Percentiles rank a stretch among this genome's conserved stretches.
These are phyloP conservation scores for Drosophila ananassae DNA, from an alignment of 1,140 invertebrate genomes.

Conservation along the genomic window DNA sequence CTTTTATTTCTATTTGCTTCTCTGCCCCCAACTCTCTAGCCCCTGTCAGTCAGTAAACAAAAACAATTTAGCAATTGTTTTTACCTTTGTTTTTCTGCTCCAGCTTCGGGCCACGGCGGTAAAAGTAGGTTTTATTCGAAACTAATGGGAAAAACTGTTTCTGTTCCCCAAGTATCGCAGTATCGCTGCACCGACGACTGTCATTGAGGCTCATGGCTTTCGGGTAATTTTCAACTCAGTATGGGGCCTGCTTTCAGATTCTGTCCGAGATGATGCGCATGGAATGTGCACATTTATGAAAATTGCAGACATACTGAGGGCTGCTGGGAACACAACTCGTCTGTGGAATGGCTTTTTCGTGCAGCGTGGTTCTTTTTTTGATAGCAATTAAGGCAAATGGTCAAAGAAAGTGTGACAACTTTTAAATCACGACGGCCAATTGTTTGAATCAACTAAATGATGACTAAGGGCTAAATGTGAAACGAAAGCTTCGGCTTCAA, in stretches of 20 bases:
- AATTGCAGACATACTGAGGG: conserved; percentile 53
- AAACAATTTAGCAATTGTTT: conserved; percentile 67
- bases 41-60: conserved; percentile 42
- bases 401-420: conserved; percentile 60
- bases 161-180: conserved; percentile 47
- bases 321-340: background rate
- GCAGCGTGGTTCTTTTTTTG: conserved; percentile 36
- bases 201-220: conserved; percentile 54
- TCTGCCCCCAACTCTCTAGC: background rate
- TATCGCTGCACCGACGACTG: conserved; percentile 27
- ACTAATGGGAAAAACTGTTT: conserved; percentile 70
- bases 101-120: conserved; percentile 48
- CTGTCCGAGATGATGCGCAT: conserved; percentile 62
- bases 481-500: conserved; percentile 11
- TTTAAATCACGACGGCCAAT: conserved; percentile 44
- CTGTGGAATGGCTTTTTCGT: conserved; percentile 48
- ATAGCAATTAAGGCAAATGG: conserved; percentile 46
- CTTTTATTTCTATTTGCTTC: background rate
- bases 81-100: conserved; percentile 50
- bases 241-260: conserved; percentile 52
- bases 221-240: conserved; percentile 42
- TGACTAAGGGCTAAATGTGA: conserved; percentile 3
- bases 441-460: conserved; percentile 39
- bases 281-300: conserved; percentile 71
- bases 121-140: conserved; percentile 76